Evolutionary conservation across 2,797 vertebrate species (phyloP).

Genomic region (Protosalanx chinensis): DNA sequence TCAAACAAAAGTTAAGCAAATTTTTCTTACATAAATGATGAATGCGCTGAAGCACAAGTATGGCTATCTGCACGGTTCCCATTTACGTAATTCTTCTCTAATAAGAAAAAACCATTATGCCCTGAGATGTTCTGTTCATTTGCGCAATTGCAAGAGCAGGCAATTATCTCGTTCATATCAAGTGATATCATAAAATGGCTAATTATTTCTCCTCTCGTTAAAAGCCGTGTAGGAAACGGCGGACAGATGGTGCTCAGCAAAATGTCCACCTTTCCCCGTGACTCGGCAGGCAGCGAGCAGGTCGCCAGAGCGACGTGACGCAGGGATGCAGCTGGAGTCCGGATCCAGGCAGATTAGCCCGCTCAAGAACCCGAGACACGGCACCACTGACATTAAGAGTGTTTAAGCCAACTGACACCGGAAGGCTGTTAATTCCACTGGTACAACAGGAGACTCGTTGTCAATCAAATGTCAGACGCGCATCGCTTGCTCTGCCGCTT

Average conservation of each 20-base stretch:
- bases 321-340: not conserved
- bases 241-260: slow-evolving; percentile 38
- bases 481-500: too few species aligned
- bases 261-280: slow-evolving; percentile 17
- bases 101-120: slow-evolving; percentile 41
- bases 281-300: not conserved
- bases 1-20: too few species aligned
- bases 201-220: slow-evolving; percentile 38
- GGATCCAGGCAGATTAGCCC: not conserved
- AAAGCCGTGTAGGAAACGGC: slow-evolving; percentile 22
- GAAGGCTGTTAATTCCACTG: not conserved
- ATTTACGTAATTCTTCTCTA: slow-evolving; percentile 27
- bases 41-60: not conserved
- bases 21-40: too few species aligned
- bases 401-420: not conserved
- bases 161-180: slow-evolving; percentile 39
- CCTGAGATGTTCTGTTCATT: slow-evolving; percentile 53
- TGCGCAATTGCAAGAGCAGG: slow-evolving; percentile 46
- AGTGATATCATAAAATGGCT: slow-evolving; percentile 46
- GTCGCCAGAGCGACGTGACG: not conserved
- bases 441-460: not conserved
- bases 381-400: not conserved
- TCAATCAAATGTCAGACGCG: not conserved
- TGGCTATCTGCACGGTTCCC: not conserved
- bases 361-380: not conserved